These are phyloP conservation scores for Bombylius discolor DNA, from an alignment of 2,888 invertebrate genomes.

Conservation along the genomic window DNA sequence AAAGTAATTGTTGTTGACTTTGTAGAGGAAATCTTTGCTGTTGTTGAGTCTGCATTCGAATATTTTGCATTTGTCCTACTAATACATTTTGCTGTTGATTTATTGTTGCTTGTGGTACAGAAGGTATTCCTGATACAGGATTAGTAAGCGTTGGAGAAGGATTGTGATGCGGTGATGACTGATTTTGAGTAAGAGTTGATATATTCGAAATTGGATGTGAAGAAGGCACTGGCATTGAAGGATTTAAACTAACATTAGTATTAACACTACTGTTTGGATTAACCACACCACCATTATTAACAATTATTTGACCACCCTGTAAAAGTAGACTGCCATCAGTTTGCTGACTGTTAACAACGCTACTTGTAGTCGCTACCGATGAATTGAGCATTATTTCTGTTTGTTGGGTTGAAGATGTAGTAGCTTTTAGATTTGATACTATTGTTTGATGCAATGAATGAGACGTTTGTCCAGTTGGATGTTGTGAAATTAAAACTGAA, in stretches of 20 bases:
- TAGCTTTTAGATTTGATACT: slow-evolving; percentile 6
- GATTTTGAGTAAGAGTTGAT: slow-evolving; percentile 4
- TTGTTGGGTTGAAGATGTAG: slow-evolving; percentile 6
- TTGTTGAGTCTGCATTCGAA: slow-evolving; percentile 19
- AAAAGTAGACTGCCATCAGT: slow-evolving; percentile 1
- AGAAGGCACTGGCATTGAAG: slow-evolving; percentile 25
- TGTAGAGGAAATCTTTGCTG: slow-evolving; percentile 21
- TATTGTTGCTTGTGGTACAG: neutral
- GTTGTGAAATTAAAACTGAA: slow-evolving; percentile 17
- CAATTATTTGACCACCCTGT: slow-evolving; percentile 5
- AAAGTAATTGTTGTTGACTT: slow-evolving; percentile 9
- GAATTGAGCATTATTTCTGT: slow-evolving; percentile 4
- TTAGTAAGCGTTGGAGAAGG: neutral
- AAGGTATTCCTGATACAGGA: neutral
- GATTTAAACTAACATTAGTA: slow-evolving; percentile 11
- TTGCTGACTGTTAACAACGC: too few relatives aligned
- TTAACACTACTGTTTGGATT: slow-evolving; percentile 7
- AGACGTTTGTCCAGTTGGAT: slow-evolving; percentile 11
- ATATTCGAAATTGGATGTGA: slow-evolving; percentile 20
- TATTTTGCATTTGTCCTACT: neutral
- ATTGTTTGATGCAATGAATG: slow-evolving; percentile 4
- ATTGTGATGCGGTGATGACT: slow-evolving; percentile 4
- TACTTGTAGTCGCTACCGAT: neutral
- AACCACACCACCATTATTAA: slow-evolving; percentile 8
- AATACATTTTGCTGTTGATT: neutral